These are phyloP conservation scores for Gerris buenoi DNA, from an alignment of 1,140 invertebrate genomes.

Conservation along the genomic window DNA sequence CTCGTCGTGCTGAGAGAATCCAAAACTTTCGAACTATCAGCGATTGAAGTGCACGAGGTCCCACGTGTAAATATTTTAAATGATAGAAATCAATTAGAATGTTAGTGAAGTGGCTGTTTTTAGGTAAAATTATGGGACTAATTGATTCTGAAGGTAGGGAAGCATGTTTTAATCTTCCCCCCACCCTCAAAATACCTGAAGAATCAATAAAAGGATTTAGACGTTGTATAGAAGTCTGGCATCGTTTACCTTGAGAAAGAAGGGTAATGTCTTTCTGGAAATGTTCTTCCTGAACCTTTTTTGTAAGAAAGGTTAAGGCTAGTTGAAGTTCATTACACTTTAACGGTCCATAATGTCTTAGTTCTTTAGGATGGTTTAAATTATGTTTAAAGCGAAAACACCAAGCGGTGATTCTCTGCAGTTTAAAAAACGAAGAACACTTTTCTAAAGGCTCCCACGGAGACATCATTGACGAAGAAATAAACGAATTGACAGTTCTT, in stretches of 20 bases:
- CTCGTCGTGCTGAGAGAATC: not conserved
- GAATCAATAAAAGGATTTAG: slow-evolving; percentile 23
- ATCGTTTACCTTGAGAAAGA: not conserved
- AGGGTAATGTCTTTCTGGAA: not conserved
- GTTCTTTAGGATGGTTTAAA: not conserved
- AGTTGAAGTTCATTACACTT: not conserved
- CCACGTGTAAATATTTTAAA: slow-evolving; percentile 22
- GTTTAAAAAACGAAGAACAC: not conserved
- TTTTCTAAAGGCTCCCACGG: not conserved
- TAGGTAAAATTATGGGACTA: slow-evolving; percentile 30
- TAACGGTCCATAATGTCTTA: not conserved
- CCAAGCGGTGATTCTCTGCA: not conserved
- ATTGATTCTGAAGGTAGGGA: slow-evolving; percentile 25
- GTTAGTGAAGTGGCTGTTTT: slow-evolving; percentile 18
- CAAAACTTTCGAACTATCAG: not conserved
- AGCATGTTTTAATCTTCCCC: slow-evolving; percentile 26
- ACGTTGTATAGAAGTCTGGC: not conserved
- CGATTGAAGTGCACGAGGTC: slow-evolving; percentile 14
- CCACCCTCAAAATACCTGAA: too few relatives aligned
- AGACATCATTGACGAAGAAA: not conserved
- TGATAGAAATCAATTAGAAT: slow-evolving; percentile 22
- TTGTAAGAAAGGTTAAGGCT: not conserved
- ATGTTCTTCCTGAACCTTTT: not conserved
- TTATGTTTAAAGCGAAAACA: not conserved
- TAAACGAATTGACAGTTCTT: not conserved